A percentile compares a stretch with the other conserved stretches of the same genome.
These are phyloP conservation scores for Protophormia terraenovae DNA, from an alignment of 2,888 invertebrate species.

Conservation along the genomic window DNA sequence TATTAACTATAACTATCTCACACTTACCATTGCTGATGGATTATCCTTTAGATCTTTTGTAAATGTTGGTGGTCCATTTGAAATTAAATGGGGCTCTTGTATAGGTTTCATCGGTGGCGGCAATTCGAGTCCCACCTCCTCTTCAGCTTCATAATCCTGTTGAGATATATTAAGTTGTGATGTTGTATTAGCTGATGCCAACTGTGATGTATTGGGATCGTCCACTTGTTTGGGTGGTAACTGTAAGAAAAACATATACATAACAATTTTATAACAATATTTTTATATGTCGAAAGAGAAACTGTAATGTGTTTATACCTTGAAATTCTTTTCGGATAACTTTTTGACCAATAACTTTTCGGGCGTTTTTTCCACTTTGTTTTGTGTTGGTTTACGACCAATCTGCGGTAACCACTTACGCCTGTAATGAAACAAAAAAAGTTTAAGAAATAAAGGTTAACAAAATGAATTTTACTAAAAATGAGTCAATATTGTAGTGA, in stretches of 20 bases:
- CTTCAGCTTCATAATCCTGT: constrained; percentile 84
- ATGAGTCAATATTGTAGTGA: too few species aligned
- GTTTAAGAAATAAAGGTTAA: too few species aligned
- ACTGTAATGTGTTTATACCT: too few species aligned
- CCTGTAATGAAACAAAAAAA: constrained; percentile 80
- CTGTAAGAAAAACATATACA: constrained; percentile 69
- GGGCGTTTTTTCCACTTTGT: constrained; percentile 89
- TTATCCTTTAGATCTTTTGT: constrained; percentile 83
- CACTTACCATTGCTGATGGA: constrained; percentile 84
- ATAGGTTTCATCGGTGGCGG: constrained; percentile 99
- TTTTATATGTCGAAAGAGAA: too few species aligned
- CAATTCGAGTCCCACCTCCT: constrained; percentile 90
- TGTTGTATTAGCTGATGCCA: constrained; percentile 82
- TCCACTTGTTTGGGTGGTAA: constrained; percentile 80
- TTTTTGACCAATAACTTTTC: constrained; percentile 88
- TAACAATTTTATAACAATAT: not conserved
- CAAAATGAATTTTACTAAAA: too few species aligned
- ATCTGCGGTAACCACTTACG: constrained; percentile 95
- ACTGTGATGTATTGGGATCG: constrained; percentile 74
- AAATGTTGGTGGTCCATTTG: constrained; percentile 80
- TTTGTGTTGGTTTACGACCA: constrained; percentile 93
- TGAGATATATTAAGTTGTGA: constrained; percentile 75
- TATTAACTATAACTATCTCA: too few species aligned
- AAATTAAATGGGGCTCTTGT: constrained; percentile 84
- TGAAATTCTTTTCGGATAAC: constrained; percentile 91